Percentiles rank a stretch among this genome's conserved stretches.
phyloP scores from a whole-genome alignment of 2,888 invertebrate genomes.

The Rotaria socialis region DNA sequence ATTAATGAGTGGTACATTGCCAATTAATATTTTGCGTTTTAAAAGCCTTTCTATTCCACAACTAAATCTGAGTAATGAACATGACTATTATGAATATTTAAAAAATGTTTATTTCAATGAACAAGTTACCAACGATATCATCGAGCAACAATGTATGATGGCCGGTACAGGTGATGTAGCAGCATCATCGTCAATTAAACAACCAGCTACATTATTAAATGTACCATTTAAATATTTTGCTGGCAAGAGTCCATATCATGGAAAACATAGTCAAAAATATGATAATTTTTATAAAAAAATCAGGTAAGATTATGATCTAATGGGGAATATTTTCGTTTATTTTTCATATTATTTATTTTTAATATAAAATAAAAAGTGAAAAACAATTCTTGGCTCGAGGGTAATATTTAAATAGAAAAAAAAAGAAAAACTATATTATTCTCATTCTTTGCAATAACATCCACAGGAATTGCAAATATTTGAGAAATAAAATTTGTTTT shows the following conservation, averaged over 20 bases:
- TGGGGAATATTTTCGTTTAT: background rate
- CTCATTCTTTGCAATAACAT: slow-evolving; percentile 1
- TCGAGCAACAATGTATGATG: slow-evolving; percentile 34
- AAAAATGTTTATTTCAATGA: slow-evolving; percentile 35
- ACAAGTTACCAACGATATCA: slow-evolving; percentile 34
- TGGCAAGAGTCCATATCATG: background rate
- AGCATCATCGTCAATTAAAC: background rate
- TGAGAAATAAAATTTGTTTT: background rate
- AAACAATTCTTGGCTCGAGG: slow-evolving; percentile 22
- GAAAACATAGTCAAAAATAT: slow-evolving; percentile 35
- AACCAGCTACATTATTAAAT: slow-evolving; percentile 24
- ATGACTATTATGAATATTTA: slow-evolving; percentile 31
- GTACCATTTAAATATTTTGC: slow-evolving; percentile 35
- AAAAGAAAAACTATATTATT: background rate
- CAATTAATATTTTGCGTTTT: slow-evolving; percentile 38
- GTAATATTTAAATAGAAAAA: background rate
- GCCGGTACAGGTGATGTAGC: background rate
- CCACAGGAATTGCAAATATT: background rate
- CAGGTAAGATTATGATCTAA: background rate
- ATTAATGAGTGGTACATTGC: slow-evolving; percentile 26
- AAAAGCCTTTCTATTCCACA: slow-evolving; percentile 42
- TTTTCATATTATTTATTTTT: background rate
- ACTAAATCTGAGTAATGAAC: background rate
- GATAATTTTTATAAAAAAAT: slow-evolving; percentile 38
- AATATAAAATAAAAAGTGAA: background rate